Conservation (phyloP, 2,888 invertebrate species). For the Eueremaeus valkanovi region DNA sequence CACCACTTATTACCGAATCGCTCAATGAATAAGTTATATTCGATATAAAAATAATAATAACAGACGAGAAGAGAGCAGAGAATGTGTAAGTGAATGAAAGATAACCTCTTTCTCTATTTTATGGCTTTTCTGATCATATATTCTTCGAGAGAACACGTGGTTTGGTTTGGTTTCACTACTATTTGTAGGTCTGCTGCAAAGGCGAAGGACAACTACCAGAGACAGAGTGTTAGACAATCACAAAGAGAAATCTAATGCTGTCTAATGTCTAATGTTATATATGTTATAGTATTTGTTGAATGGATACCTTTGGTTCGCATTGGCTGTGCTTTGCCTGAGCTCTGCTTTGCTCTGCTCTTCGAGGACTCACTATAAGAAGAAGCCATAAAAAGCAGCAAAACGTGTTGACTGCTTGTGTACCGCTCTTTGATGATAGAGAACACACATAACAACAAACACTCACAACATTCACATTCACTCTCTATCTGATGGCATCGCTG, state of each 20-base stretch:
- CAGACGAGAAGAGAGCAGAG: too few species aligned
- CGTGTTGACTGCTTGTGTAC: constrained; percentile 23
- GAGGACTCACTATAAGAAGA: neutral
- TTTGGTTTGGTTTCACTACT: neutral
- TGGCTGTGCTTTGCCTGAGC: neutral
- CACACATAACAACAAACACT: neutral
- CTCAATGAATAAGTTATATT: too few species aligned
- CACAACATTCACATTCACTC: neutral
- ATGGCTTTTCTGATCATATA: constrained; percentile 2
- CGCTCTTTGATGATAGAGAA: constrained; percentile 14
- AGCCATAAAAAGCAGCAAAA: constrained; percentile 28
- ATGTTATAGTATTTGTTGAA: constrained; percentile 18
- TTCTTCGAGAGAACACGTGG: neutral
- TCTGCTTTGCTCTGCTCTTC: neutral
- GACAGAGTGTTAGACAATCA: neutral
- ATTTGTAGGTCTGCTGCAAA: neutral
- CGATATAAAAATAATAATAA: too few species aligned
- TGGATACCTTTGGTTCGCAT: neutral
- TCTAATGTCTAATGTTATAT: constrained; percentile 2
- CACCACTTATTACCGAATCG: neutral
- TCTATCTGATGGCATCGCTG: constrained; percentile 6
- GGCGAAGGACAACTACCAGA: neutral
- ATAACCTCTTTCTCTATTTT: neutral
- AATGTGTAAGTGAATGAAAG: too few species aligned
- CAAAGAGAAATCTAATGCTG: constrained; percentile 12